phyloP scores from a whole-genome alignment of 2,797 vertebrate species.

The Psittacula derbiana region DNA sequence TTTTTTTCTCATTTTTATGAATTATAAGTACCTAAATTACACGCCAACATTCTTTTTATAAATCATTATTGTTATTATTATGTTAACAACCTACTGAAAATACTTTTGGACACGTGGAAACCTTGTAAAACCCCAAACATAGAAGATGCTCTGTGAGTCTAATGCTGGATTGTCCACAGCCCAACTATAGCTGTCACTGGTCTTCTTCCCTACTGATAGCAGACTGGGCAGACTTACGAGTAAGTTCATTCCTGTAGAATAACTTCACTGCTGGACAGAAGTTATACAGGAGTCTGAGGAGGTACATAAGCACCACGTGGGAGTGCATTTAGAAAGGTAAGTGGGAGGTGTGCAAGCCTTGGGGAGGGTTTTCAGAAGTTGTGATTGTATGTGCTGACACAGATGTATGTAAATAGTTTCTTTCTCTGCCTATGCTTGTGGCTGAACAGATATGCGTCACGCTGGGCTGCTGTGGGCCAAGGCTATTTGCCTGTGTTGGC shows the following conservation, averaged over 20 bases:
- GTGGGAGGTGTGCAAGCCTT: not conserved
- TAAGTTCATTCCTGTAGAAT: not conserved
- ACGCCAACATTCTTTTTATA: not conserved
- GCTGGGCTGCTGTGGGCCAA: not conserved
- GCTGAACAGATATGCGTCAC: not conserved
- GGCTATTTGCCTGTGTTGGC: not conserved
- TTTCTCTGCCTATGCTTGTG: not conserved
- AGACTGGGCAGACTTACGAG: not conserved
- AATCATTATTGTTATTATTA: not conserved
- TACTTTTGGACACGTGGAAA: not conserved
- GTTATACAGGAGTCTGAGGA: not conserved
- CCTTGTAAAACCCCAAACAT: not conserved
- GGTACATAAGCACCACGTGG: not conserved
- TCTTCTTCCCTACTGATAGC: not conserved
- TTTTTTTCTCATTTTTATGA: not conserved
- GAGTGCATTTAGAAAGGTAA: not conserved
- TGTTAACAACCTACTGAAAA: not conserved
- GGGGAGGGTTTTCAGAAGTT: not conserved
- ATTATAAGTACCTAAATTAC: not conserved
- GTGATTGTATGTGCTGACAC: not conserved
- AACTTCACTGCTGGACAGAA: not conserved
- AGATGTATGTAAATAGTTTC: not conserved
- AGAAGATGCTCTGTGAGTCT: not conserved
- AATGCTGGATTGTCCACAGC: not conserved
- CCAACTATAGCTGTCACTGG: not conserved